A percentile compares a stretch with the other conserved stretches of the same genome.
phyloP scores from a whole-genome alignment of 2,888 invertebrate species.

The Cheilosia urbana region DNA sequence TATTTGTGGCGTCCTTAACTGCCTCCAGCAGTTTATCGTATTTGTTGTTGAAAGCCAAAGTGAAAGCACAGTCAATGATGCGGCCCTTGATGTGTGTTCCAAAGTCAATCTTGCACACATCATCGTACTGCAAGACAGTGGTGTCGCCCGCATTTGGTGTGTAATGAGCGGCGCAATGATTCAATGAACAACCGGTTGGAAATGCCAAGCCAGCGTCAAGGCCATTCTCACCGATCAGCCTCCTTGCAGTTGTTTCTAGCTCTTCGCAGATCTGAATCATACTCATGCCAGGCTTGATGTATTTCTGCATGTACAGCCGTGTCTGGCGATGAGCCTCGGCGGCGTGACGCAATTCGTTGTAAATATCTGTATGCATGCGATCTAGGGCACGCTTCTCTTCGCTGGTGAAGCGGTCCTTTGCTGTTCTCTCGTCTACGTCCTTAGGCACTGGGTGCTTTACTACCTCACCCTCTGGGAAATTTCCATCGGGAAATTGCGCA shows the following conservation, averaged over 20 bases:
- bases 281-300: conserved; percentile 99
- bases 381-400: conserved; percentile 96
- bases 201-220: conserved; percentile 97
- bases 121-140: conserved; percentile 96
- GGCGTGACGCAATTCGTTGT: conserved; percentile 96
- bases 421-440: conserved; percentile 90
- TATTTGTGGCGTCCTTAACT: conserved; percentile 99
- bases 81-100: conserved; percentile 99
- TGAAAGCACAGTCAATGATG: conserved; percentile 99
- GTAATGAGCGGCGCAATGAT: conserved; percentile 99
- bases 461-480: conserved; percentile 95
- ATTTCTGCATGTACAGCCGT: conserved; percentile 89
- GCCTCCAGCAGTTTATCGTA: conserved; percentile 97
- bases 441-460: conserved; percentile 89
- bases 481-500: conserved; percentile 93
- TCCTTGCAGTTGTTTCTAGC: conserved; percentile 95
- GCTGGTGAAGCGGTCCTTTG: conserved; percentile 92
- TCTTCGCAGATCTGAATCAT: conserved; percentile 99
- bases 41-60: conserved; percentile 97
- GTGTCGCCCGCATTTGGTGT: conserved; percentile 99
- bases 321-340: conserved; percentile 99
- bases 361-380: conserved; percentile 95
- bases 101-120: conserved; percentile 99
- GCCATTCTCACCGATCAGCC: conserved; percentile 96
- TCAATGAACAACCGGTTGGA: conserved; percentile 99